These are phyloP conservation scores for Operophtera brumata DNA, from an alignment of 2,888 invertebrate genomes.

Conservation along the genomic window DNA sequence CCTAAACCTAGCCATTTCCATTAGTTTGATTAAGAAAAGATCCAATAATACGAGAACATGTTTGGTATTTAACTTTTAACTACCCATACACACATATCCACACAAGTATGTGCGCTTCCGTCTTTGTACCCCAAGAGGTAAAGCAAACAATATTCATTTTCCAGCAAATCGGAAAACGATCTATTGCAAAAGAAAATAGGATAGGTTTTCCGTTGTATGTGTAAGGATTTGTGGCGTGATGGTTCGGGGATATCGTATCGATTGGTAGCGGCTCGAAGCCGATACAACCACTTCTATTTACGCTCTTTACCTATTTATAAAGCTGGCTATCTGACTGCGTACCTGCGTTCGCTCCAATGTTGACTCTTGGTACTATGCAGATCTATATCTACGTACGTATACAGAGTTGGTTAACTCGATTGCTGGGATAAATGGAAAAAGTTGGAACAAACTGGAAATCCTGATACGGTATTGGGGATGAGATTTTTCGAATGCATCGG, in stretches of 20 bases:
- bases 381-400: conserved; percentile 20
- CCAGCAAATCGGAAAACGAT: conserved; percentile 29
- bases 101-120: conserved; percentile 50
- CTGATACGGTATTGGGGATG: conserved; percentile 20
- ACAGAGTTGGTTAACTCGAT: neutral
- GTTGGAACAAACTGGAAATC: conserved; percentile 13
- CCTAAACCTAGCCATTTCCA: conserved; percentile 61
- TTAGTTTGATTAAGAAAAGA: conserved; percentile 73
- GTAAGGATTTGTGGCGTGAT: conserved; percentile 44
- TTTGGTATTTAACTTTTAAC: conserved; percentile 75
- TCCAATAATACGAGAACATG: conserved; percentile 57
- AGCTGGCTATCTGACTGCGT: conserved; percentile 65
- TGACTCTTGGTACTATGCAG: conserved; percentile 40
- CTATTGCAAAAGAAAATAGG: conserved; percentile 21
- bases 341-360: conserved; percentile 59
- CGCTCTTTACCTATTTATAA: conserved; percentile 80
- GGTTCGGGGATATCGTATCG: conserved; percentile 57
- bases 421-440: conserved; percentile 28
- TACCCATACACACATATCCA: conserved; percentile 57
- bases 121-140: conserved; percentile 43
- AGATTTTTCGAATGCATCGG: conserved; percentile 27
- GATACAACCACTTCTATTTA: conserved; percentile 78
- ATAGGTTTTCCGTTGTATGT: conserved; percentile 36
- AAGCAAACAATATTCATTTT: conserved; percentile 42
- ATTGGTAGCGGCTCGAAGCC: conserved; percentile 72